phyloP scores from a whole-genome alignment of 92 coral and sea anemone species.

The Desmophyllum pertusum region DNA sequence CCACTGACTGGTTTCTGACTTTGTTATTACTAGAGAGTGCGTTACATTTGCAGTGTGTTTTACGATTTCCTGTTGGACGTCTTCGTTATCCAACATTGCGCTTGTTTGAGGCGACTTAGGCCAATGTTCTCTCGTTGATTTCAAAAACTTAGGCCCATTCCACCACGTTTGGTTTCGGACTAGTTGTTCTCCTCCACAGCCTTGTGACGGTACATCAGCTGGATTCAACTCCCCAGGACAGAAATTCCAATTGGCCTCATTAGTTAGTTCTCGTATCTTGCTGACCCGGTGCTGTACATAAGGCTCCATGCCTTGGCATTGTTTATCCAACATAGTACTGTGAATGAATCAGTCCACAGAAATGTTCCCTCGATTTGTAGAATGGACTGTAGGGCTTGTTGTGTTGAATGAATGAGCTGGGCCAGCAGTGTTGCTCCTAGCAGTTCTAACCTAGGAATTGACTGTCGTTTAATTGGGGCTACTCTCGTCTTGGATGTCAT shows the following conservation, averaged over 20 bases:
- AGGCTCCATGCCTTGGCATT: conserved; percentile 64
- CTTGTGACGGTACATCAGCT: conserved; percentile 56
- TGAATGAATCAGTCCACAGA: conserved; percentile 53
- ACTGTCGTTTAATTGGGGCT: conserved; percentile 24
- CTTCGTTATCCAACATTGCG: conserved; percentile 3
- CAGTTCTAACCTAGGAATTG: conserved; percentile 48
- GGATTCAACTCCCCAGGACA: conserved; percentile 53
- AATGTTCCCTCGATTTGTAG: conserved; percentile 4
- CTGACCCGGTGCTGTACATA: conserved; percentile 58
- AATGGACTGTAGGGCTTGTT: neutral
- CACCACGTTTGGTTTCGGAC: conserved; percentile 35
- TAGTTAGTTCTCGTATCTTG: conserved; percentile 56
- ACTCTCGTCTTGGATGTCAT: conserved; percentile 2
- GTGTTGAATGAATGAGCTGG: conserved; percentile 31
- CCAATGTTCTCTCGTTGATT: conserved; percentile 27
- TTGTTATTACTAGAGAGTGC: conserved; percentile 14
- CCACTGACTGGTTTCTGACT: conserved; percentile 8
- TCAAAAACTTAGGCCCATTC: conserved; percentile 47
- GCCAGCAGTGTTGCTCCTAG: conserved; percentile 44
- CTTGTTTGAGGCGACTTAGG: conserved; percentile 6
- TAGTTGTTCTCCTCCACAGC: conserved; percentile 34
- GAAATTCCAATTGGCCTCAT: conserved; percentile 39
- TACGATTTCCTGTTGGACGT: conserved; percentile 1
- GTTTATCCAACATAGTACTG: conserved; percentile 58
- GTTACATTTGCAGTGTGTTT: conserved; percentile 12